These are phyloP conservation scores for Coelogynopora nodosa DNA, from an alignment of 2,888 invertebrate genomes.

Conservation along the genomic window DNA sequence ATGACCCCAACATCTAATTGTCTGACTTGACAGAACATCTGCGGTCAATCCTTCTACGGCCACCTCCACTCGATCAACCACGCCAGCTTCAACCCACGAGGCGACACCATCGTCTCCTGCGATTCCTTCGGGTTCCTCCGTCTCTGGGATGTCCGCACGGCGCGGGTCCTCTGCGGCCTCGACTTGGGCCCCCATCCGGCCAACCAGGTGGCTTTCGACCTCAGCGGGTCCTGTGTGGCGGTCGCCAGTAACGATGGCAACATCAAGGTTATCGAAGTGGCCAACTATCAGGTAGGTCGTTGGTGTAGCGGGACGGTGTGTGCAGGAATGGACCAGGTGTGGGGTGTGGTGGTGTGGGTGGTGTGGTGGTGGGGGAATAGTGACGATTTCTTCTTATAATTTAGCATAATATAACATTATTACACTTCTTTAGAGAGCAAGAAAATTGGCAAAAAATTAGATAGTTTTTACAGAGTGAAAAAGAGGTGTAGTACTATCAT, in stretches of 20 bases:
- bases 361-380: neutral
- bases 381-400: too few species aligned
- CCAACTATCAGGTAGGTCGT: slow-evolving; percentile 55
- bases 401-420: too few species aligned
- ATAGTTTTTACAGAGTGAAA: too few species aligned
- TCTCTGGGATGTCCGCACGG: slow-evolving; percentile 60
- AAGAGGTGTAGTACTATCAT: too few species aligned
- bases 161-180: slow-evolving; percentile 54
- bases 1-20: too few species aligned
- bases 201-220: slow-evolving; percentile 60
- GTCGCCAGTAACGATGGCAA: slow-evolving; percentile 60
- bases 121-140: slow-evolving; percentile 61
- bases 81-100: slow-evolving; percentile 58
- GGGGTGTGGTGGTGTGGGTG: neutral
- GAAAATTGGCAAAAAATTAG: too few species aligned
- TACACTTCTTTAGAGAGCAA: neutral
- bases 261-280: slow-evolving; percentile 60
- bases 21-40: too few species aligned
- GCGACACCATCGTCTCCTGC: slow-evolving; percentile 61
- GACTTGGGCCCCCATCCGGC: slow-evolving; percentile 60
- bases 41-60: slow-evolving; percentile 52
- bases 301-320: too few species aligned
- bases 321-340: too few species aligned
- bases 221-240: slow-evolving; percentile 57
- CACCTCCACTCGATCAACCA: slow-evolving; percentile 61